A percentile compares a stretch with the other conserved stretches of the same genome.
Evolutionary conservation across 2,888 invertebrate species (phyloP).

Genomic region (Seladonia tumulorum): DNA sequence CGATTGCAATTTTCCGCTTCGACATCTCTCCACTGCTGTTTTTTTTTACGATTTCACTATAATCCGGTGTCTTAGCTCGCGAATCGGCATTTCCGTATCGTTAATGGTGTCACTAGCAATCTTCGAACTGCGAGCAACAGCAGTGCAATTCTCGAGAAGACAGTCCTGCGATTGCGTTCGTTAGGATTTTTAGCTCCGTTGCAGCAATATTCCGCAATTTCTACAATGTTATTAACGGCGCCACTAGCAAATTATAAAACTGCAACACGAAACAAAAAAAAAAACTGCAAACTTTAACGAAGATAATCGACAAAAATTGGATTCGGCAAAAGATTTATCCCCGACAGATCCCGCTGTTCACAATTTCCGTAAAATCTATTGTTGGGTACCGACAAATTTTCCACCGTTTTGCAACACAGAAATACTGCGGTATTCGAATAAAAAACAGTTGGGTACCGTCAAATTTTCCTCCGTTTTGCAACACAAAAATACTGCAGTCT

Average conservation of each 20-base stretch:
- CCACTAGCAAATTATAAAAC: background rate
- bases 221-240: background rate
- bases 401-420: background rate
- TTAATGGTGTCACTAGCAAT: background rate
- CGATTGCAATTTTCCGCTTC: background rate
- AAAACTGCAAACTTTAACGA: background rate
- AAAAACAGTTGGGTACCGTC: too few species aligned
- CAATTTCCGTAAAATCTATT: background rate
- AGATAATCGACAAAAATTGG: background rate
- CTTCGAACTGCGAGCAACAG: background rate
- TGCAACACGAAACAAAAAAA: too few species aligned
- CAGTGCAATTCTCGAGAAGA: background rate
- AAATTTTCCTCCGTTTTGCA: background rate
- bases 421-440: background rate
- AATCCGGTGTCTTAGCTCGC: background rate
- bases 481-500: background rate
- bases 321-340: background rate
- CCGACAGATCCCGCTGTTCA: too few species aligned
- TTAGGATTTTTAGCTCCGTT: background rate
- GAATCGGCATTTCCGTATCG: background rate
- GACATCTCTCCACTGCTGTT: background rate
- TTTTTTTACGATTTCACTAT: background rate
- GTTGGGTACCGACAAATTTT: background rate
- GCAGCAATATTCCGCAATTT: background rate
- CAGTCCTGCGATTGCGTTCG: background rate